Conservation (phyloP, 2,113 vertebrate species). For the Pungitius pungitius region DNA sequence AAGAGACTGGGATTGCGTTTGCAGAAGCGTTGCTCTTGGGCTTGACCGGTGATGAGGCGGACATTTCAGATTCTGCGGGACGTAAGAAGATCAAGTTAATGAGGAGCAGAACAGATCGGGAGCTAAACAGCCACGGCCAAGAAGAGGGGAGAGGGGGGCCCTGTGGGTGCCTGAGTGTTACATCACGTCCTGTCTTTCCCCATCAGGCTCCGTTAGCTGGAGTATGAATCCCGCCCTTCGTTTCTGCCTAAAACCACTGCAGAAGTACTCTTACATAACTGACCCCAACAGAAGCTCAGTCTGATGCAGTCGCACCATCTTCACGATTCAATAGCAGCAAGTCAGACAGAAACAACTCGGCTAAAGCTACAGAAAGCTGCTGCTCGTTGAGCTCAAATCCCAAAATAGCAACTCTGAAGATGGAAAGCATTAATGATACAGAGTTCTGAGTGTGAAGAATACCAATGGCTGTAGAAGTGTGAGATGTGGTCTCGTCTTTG, state of each 20-base stretch:
- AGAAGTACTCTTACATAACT: constrained; percentile 69
- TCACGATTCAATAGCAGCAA: constrained; percentile 25
- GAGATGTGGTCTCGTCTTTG: constrained; percentile 67
- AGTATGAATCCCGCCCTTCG: constrained; percentile 60
- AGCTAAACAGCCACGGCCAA: constrained; percentile 23
- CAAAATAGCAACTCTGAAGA: neutral
- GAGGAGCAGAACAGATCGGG: constrained; percentile 19
- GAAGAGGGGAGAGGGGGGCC: constrained; percentile 9
- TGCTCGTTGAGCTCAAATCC: neutral
- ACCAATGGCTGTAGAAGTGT: constrained; percentile 62
- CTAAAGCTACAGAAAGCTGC: constrained; percentile 11
- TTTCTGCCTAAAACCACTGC: constrained; percentile 83
- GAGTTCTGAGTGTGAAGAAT: constrained; percentile 17
- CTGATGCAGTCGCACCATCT: constrained; percentile 14
- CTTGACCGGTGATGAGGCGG: constrained; percentile 41
- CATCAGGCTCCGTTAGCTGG: constrained; percentile 54
- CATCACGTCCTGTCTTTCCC: constrained; percentile 52
- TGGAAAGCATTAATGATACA: neutral
- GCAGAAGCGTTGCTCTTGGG: constrained; percentile 58
- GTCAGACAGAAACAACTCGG: neutral
- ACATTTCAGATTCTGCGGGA: constrained; percentile 62
- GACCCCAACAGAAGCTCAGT: constrained; percentile 38
- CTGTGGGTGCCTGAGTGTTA: constrained; percentile 63
- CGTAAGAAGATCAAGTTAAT: constrained; percentile 41
- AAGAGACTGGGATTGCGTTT: constrained; percentile 68